Conservation (phyloP, 2,113 vertebrate genomes). For the Ammospiza nelsoni region DNA sequence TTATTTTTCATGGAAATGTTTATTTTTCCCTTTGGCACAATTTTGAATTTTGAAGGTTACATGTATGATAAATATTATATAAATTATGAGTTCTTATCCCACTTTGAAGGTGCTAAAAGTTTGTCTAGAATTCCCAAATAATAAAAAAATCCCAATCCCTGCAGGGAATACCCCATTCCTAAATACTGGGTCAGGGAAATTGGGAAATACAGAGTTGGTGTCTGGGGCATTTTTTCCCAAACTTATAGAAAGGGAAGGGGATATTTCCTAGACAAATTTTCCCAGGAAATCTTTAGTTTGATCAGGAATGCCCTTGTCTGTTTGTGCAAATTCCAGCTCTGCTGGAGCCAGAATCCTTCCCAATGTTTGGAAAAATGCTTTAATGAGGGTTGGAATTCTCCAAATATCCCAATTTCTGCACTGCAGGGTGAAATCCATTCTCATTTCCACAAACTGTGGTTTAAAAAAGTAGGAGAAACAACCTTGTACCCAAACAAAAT, state of each 20-base stretch:
- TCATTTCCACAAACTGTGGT: background rate
- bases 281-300: background rate
- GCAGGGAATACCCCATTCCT: background rate
- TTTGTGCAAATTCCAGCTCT: background rate
- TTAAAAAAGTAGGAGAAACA: background rate
- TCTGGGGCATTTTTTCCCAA: background rate
- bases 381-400: background rate
- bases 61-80: accelerated
- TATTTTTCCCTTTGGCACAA: accelerated
- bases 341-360: background rate
- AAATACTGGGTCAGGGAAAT: background rate
- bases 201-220: background rate
- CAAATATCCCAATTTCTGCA: background rate
- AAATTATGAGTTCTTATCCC: accelerated
- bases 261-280: background rate
- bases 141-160: background rate
- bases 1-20: background rate
- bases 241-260: background rate
- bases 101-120: background rate
- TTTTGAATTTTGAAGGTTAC: background rate
- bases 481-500: background rate
- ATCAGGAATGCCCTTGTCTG: background rate
- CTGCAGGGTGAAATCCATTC: background rate
- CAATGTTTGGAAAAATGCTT: background rate
- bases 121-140: background rate